Evolutionary conservation across 2,797 vertebrate species (phyloP), one percentile per base, ranked within the genome.

Genomic region (Vultur gryphus): DNA sequence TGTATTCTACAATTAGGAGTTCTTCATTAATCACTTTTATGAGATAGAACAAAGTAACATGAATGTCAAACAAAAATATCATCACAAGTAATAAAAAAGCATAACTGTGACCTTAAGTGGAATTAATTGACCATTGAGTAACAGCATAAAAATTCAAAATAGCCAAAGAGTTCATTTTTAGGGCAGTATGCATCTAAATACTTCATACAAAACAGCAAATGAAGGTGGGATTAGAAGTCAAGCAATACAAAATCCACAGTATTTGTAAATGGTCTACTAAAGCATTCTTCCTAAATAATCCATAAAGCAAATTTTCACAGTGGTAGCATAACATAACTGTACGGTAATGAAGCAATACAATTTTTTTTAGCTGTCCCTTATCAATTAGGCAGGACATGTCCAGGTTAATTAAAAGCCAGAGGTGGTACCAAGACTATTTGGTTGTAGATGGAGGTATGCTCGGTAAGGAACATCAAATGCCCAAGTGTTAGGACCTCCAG

Each of bases 1-100:
- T 73, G 10, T 31, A 29, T 49, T 84, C 23, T 81, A 69, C 61
- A 90, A 44, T 76, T 87, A 92, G 2, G 35, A 72, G 51, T n/a
- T 84, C 29, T 73, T 87, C 55, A 83, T 95, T 90, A 80, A 84
- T 94, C 52, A 67, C 18, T 85, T 94, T 92, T 90, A 94, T 64
- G 83, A 89, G 62, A 31, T 51, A 69, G 31, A 87, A 77, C 25
- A 52, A 90, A 84, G 31, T 59, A 90, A 91, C 37, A 55, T 51
- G 37, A 87, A 87, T 87, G 84, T 97, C 84, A 95, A 91, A 94
- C 72, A 95, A 85, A 97, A 93, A n/a, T 9, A 73, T 66, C 16
- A 70, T 90, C 58, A 37, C 78, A 79, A 91, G 29, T 80, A 80
- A 89, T 93, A 92, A 93, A 88, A 85, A 87, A 67, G 4, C 33